These are phyloP conservation scores for Taeniopygia guttata DNA, from an alignment of 2,797 vertebrate species.

Conservation along the genomic window DNA sequence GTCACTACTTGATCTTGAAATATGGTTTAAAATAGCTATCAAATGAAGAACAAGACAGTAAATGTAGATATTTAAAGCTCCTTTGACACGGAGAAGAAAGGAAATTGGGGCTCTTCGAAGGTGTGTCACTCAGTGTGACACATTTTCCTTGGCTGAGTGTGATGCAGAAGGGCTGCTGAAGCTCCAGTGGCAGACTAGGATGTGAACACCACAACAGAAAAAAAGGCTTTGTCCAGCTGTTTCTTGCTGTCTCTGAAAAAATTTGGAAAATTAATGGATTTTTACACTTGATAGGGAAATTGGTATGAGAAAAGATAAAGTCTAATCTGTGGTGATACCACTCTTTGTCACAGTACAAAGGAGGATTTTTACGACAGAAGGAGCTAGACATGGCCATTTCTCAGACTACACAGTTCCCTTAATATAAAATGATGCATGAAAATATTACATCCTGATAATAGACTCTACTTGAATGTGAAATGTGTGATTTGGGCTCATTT, in stretches of 20 bases:
- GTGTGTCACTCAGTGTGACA: not conserved
- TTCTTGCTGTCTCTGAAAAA: not conserved
- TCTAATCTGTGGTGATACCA: not conserved
- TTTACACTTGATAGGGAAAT: not conserved
- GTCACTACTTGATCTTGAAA: not conserved
- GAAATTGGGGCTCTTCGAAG: not conserved
- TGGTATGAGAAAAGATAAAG: not conserved
- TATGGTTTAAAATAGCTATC: not conserved
- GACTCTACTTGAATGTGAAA: conserved; percentile 17
- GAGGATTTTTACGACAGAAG: not conserved
- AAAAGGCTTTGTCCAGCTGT: not conserved
- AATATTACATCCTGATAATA: conserved; percentile 18
- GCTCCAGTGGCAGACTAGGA: not conserved
- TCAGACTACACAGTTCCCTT: not conserved
- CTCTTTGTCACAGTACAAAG: not conserved
- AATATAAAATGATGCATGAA: conserved; percentile 9
- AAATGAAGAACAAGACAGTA: not conserved
- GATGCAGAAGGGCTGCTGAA: not conserved
- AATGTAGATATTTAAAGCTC: not conserved
- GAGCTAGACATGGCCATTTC: not conserved
- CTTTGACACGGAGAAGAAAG: not conserved
- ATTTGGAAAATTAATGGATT: not conserved
- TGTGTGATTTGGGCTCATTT: conserved; percentile 36
- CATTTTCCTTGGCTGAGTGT: not conserved
- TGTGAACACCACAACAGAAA: not conserved